These are phyloP conservation scores for Semicossyphus pulcher DNA, from an alignment of 2,113 vertebrate species.

Conservation along the genomic window DNA sequence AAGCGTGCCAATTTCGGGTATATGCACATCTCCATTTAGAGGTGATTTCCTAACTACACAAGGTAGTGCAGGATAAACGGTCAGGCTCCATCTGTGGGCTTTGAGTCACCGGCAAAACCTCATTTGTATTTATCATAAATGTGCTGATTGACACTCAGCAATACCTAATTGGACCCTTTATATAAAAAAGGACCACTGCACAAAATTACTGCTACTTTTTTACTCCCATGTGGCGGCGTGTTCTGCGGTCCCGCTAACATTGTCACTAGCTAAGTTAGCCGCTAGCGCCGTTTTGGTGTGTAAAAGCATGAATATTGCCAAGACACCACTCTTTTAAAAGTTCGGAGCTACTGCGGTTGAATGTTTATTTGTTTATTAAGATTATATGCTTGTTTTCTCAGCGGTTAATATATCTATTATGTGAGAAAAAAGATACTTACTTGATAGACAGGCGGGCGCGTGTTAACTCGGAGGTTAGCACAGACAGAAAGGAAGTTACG, in stretches of 20 bases:
- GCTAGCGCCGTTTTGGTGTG: neutral
- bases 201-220: neutral
- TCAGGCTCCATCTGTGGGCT: no score
- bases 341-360: accelerated
- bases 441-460: slow-evolving; percentile 71
- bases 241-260: neutral
- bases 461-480: slow-evolving; percentile 69
- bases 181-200: no score
- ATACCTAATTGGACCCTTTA: no score
- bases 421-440: slow-evolving; percentile 71
- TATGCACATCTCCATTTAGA: no score
- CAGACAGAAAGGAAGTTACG: slow-evolving; percentile 80
- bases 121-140: no score
- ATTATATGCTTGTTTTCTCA: accelerated
- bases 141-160: no score
- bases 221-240: slow-evolving; percentile 34
- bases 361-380: neutral
- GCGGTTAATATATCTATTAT: neutral
- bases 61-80: no score
- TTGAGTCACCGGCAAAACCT: no score
- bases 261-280: slow-evolving; percentile 7
- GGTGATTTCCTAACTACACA: no score
- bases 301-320: neutral
- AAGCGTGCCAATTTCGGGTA: no score
- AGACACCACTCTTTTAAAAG: accelerated